Base-by-base conservation (phyloP, 92 coral and sea anemone species). In the Umimayanthus chanpuru region DNA sequence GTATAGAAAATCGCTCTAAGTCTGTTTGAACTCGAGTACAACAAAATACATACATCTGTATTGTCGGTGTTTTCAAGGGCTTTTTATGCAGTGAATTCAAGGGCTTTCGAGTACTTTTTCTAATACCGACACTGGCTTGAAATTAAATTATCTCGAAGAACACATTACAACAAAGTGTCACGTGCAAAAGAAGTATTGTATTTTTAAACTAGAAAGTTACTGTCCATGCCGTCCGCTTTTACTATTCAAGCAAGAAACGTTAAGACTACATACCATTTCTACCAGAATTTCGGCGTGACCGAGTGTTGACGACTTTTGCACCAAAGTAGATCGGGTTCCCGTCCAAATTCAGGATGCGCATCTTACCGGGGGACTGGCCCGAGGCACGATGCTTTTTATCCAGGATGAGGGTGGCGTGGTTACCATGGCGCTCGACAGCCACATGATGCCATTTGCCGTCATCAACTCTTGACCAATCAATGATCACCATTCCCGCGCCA, bases 371-470 rank as follows among this genome's bases (percentile, higher is more conserved):
- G 82, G 99, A 94, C 89, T 95, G 92, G 85, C 94, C 93, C 90
- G 94, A 91, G 80, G 94, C 96, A 77, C 95, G 96, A 77, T 95
- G 95, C n/a, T 92, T 88, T 76, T 93, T 90, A 85, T 96, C 98
- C 77, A 96, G 86, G 26, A 93, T 94, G 26, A 96, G 88, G 20
- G 96, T 96, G 88, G 98, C 99, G 93, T 95, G 94, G 96, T 96
- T 96, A 79, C 96, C 97, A 75, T 96, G 98, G 67, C 99, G 91
- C 90, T 88, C 91, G 66, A 96, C 95, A 25, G 92, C 90, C 93
- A 96, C 97, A 92, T 96, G 98, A 90, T 96, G 96, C 99, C 99
- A 96, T 67, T 90, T 91, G 65, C 95, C 99, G 77, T 96, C 99
- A 44, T 96, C 91, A 86, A 94, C 94, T 76, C 85, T 88, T 65